Base-by-base conservation (phyloP, 2,888 invertebrate genomes). In the Campaea margaritaria region DNA sequence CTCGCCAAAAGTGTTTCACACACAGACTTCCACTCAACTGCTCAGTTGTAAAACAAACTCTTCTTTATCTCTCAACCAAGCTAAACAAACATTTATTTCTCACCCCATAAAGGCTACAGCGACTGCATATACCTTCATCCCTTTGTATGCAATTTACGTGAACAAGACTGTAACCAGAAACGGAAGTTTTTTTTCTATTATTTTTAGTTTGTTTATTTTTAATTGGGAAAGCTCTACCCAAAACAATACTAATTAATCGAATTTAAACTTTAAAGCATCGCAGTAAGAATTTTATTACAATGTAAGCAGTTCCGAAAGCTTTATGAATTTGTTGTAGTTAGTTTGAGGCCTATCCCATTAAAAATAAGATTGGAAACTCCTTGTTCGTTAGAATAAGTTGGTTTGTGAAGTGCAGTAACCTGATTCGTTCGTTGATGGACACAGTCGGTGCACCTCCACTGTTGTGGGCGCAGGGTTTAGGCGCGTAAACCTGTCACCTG, bases 141-240 rank as follows among this genome's bases (percentile, higher is more conserved):
- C 13, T 45, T 39, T 39, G 45, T 58, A 57, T 27, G 54, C 54
- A 54, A 60, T 47, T 54, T 59, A 62, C 61, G 38, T 41, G 44
- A 62, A 45, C 68, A 53, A 54, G 72, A 72, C 54, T 63, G 74
- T 73, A 72, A 76, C 75, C 73, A 76, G 79, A 76, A 73, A 70
- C 74, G 64, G 58, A 69, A 56, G 58, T 52, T 62, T 64, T 72
- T 73, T 72, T 65, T 70, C 62, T 68, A 21, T 42, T 76, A 73
- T 72, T 72, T 68, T 64, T 61, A 51, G 65, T 67, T 46, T 43
- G 44, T n/a, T n/a, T n/a, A n/a, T n/a, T 62, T 68, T 65, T 56
- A 58, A 49, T 58, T 64, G 34, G 21, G 34, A 15, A 43, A 41
- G 15, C 43, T 21, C 38, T n/a, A 21, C 21, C 15, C 13, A 13